Evolutionary conservation across 2,888 invertebrate species (phyloP).

Genomic region (Coelopa pilipes): DNA sequence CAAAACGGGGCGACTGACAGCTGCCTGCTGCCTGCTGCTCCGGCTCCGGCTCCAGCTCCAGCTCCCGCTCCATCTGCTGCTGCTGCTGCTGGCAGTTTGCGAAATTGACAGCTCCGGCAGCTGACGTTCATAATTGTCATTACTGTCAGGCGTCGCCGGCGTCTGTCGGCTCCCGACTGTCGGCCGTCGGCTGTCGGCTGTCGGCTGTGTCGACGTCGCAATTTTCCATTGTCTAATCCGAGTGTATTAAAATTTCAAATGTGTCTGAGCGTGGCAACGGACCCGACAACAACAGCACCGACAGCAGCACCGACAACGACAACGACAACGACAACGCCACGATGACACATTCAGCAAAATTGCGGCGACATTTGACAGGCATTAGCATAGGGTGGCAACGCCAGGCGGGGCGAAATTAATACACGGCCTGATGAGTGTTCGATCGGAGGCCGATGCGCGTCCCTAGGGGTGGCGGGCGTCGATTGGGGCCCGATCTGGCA

Average conservation of each 20-base stretch:
- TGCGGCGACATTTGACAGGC: not conserved
- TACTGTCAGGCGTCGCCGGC: constrained; percentile 39
- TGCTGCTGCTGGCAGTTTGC: constrained; percentile 8
- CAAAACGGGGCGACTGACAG: constrained; percentile 43
- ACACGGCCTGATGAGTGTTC: not conserved
- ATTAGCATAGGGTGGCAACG: not conserved
- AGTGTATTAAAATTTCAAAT: too few species aligned
- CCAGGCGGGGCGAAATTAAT: not conserved
- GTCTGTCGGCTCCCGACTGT: constrained; percentile 39
- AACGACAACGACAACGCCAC: too few species aligned
- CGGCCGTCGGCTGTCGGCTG: too few species aligned
- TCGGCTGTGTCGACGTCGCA: too few species aligned
- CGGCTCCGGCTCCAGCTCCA: constrained; percentile 35
- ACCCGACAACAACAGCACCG: not conserved
- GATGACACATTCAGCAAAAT: not conserved
- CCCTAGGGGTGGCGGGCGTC: too few species aligned
- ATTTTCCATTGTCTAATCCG: too few species aligned
- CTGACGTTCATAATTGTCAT: constrained; percentile 45
- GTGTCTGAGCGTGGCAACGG: not conserved
- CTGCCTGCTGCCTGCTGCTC: constrained; percentile 40
- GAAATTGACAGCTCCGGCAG: constrained; percentile 44
- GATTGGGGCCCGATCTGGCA: not conserved
- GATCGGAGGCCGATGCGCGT: not conserved
- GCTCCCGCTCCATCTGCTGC: constrained; percentile 35
- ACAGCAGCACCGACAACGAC: not conserved